Evolutionary conservation across 2,113 vertebrate species (phyloP).

Genomic region (Rhodinocichla rosea): DNA sequence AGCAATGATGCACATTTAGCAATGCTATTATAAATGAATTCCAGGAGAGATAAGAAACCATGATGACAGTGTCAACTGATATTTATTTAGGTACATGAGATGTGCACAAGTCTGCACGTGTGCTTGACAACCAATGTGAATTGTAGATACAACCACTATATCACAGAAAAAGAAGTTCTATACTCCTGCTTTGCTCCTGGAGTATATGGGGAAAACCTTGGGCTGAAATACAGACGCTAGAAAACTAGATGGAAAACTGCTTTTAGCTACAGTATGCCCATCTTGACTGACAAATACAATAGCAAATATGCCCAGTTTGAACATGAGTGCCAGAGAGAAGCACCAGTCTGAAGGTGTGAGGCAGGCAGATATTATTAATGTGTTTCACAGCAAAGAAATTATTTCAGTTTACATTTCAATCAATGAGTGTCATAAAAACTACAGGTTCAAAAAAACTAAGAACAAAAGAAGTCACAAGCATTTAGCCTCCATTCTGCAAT

Average conservation of each 20-base stretch:
- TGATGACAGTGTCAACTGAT: not conserved
- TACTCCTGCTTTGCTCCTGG: not conserved
- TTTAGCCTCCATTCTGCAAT: not conserved
- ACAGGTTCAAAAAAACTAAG: not conserved
- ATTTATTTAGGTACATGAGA: not conserved
- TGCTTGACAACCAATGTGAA: not conserved
- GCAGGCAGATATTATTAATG: not conserved
- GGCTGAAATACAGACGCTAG: not conserved
- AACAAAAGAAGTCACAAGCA: not conserved
- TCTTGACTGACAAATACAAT: not conserved
- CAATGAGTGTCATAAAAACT: not conserved
- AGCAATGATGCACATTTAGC: not conserved
- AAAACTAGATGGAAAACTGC: not conserved
- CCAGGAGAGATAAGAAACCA: not conserved
- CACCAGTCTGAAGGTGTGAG: not conserved
- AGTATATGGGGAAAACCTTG: not conserved
- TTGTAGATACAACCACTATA: not conserved
- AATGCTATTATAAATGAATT: not conserved
- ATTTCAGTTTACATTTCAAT: not conserved
- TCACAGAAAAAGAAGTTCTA: not conserved
- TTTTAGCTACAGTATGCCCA: not conserved
- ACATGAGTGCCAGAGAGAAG: not conserved
- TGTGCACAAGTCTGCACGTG: accelerated
- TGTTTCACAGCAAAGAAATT: not conserved
- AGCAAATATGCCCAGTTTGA: not conserved